These are phyloP conservation scores for Solea senegalensis DNA, from an alignment of 2,113 vertebrate genomes.

Conservation along the genomic window DNA sequence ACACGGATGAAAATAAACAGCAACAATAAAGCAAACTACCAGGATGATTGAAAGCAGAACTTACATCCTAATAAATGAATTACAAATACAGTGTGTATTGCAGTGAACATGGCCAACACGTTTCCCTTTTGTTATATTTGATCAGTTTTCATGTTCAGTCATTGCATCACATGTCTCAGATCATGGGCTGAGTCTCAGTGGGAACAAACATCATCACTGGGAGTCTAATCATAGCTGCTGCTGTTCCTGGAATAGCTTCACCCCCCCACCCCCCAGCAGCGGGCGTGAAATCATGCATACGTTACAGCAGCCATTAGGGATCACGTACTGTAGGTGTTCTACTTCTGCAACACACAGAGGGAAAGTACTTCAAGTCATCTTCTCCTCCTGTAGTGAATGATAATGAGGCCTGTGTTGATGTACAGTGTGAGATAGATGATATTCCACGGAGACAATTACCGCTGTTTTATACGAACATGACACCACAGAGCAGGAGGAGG, in stretches of 20 bases:
- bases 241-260: conserved; percentile 77
- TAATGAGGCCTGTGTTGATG: conserved; percentile 48
- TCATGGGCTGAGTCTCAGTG: conserved; percentile 53
- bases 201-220: conserved; percentile 66
- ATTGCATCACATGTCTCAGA: conserved; percentile 52
- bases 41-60: too few species aligned
- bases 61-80: too few species aligned
- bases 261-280: conserved; percentile 36
- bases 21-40: too few species aligned
- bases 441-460: conserved; percentile 32
- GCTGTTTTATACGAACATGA: conserved; percentile 20
- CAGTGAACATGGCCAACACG: too few species aligned
- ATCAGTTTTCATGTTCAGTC: conserved; percentile 46
- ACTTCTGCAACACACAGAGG: conserved; percentile 50
- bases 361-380: conserved; percentile 47
- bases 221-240: conserved; percentile 72
- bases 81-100: too few species aligned
- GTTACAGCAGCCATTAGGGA: conserved; percentile 76
- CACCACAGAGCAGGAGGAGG: conserved; percentile 8
- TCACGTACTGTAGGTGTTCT: conserved; percentile 66
- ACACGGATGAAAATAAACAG: too few species aligned
- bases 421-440: conserved; percentile 22
- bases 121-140: not conserved
- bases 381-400: conserved; percentile 40
- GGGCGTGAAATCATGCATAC: conserved; percentile 76